A percentile compares a stretch with the other conserved stretches of the same genome.
phyloP scores from a whole-genome alignment of 2,113 vertebrate species.

The Chionomys nivalis region DNA sequence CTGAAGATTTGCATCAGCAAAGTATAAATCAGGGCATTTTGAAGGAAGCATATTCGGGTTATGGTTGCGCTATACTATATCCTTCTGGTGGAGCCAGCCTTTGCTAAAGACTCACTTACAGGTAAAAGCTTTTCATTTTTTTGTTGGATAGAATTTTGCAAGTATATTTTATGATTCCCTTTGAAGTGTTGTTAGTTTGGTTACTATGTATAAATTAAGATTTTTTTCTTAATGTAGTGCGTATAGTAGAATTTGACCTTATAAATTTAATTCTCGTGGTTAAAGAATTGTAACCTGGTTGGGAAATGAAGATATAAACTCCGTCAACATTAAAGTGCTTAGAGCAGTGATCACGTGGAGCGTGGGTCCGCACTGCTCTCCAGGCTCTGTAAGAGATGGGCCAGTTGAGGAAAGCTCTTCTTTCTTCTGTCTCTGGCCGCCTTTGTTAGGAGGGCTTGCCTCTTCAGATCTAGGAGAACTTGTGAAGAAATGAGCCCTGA shows the following conservation, averaged over 20 bases:
- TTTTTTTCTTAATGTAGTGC: neutral
- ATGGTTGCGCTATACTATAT: neutral
- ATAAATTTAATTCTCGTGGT: conserved; percentile 44
- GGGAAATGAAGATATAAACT: conserved; percentile 31
- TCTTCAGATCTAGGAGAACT: neutral
- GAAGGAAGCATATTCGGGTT: conserved; percentile 46
- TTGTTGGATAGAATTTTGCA: neutral
- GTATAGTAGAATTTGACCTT: conserved; percentile 42
- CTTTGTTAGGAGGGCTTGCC: neutral
- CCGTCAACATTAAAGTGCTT: neutral
- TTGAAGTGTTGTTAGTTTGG: conserved; percentile 49
- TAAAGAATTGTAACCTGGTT: conserved; percentile 17
- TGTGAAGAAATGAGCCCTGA: conserved; percentile 23
- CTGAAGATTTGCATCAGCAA: conserved; percentile 1
- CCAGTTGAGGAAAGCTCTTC: neutral
- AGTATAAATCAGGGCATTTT: conserved; percentile 30
- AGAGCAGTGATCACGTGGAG: neutral
- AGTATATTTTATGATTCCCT: conserved; percentile 51
- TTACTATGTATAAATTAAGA: neutral
- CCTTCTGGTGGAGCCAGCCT: neutral
- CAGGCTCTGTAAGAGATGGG: neutral
- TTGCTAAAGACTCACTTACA: neutral
- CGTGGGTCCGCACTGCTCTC: neutral
- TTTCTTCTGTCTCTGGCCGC: neutral
- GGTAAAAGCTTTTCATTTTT: conserved; percentile 10